Evolutionary conservation across 2,888 invertebrate species (phyloP), one percentile per base, ranked within the genome.

Genomic region (Lycophotia porphyrea): DNA sequence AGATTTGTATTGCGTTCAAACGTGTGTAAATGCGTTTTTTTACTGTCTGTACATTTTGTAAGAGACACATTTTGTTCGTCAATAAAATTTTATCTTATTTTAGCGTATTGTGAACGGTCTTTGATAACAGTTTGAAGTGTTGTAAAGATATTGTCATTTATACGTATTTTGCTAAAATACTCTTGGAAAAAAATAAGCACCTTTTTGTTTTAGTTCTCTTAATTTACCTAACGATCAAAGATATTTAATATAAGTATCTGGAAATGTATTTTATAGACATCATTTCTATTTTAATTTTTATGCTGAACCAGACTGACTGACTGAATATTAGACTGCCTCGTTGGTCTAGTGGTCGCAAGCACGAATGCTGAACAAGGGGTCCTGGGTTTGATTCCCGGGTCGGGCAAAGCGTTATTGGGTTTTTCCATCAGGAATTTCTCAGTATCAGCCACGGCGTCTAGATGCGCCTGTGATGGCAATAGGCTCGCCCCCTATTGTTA

Each of bases 11-110:
- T 74, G 55, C 42, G 74, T 69, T 36, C 34, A 39, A 71, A 49
- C 39, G 55, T 76, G 64, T 80, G 65, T 69, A 66, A 74, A 71
- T 47, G 61, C 31, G 21, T n/a, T 67, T 75, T 27, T 68, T 65
- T 58, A 27, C 13, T 18, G 55, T 47, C 39, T 49, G 7, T 71
- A 47, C 5, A 63, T 68, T 68, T 81, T 68, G 39, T 49, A 49
- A 66, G 31, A 70, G n/a, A 44, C 31, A 58, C 52, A 36, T 72
- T 80, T 65, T 60, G 39, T 47, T 31, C 39, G 5, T 42, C 44
- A 66, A 55, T 73, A 80, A 49, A 76, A 64, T 70, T 70, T 74
- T 52, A 78, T 82, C 71, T 71, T 69, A 81, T 77, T 65, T 61
- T 4, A 70, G 8, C 49, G 39, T 76, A 63, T 77, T 77, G 31